Base-by-base conservation (phyloP, 2,797 vertebrate species). In the Gorsachius magnificus region DNA sequence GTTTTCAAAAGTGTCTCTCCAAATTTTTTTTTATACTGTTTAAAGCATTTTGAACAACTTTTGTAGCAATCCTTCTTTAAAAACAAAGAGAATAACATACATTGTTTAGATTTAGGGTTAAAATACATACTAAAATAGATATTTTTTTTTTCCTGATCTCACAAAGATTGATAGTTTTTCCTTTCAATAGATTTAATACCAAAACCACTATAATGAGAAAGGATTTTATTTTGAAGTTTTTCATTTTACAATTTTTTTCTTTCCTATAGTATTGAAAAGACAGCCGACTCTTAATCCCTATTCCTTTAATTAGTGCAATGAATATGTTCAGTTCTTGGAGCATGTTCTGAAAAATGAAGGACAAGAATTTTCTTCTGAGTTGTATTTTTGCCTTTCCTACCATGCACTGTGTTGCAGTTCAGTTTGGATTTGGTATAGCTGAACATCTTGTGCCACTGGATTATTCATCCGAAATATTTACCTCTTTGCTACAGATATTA, bases 201-300 rank as follows among this genome's bases (percentile, higher is more conserved):
- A 83, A 38, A 48, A 81, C 4, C 16, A 50, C 19, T 68, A 7
- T 16, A 71, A 86, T 53, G 29, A 83, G 15, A 86, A 51, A 16
- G 24, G 9, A 18, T n/a, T 61, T 83, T 71, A 53, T 35, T 76
- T 35, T 25, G 3, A 18, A 58, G 8, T 16, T 66, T 80, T 84
- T 51, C 0, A 24, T 85, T 85, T 89, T 54, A 26, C 3, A 51
- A 4, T 56, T 83, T 78, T 6, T 19, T 2, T 20, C 80, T 84
- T 60, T 63, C 36, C 29, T 51, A 1, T 48, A 13, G 5, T 72
- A 24, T 28, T 54, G 24, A 51, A 84, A 61, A 54, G 35, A 20
- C 6, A n/a, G 10, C 3, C 0, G 1, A 35, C 11, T 75, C 36
- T 85, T 77, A 64, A 53, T 72, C 13, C 20, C 7, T 68, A 0